Base-by-base conservation (phyloP, 2,113 vertebrate species). In the Seriola rivoliana region DNA sequence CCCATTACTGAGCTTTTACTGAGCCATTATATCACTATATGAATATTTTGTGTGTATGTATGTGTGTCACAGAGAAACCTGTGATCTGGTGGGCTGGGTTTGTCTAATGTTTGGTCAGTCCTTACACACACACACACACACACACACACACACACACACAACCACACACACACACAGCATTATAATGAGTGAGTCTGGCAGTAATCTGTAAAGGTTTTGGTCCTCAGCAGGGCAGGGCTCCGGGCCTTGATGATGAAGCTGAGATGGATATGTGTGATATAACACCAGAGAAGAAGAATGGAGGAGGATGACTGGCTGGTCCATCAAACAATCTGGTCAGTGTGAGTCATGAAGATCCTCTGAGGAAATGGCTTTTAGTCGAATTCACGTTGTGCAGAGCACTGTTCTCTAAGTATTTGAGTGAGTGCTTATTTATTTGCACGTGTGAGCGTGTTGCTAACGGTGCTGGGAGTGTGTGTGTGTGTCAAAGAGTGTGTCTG, bases 31-130 rank as follows among this genome's bases (percentile, higher is more conserved):
- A 78, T 74, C 52, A 70, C 57, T 52, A 60, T 72, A 57, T 60
- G 25, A 63, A 66, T 34, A 69, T 52, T 60, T 36, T 62, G 59
- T 77, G 65, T 80, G 55, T 84, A 70, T 82, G 79, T 64, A 68
- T 80, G 71, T 67, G 68, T 36, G 60, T 32, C 23, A 44, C n/a
- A 17, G 40, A 75, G 66, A 78, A 65, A 58, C 38, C 38, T 32
- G 73, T 65, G 78, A 82, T 73, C 78, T 73, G 8, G 19, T 72
- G 34, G 71, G 81, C 88, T 71, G 50, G 83, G 78, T 83, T 81
- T 88, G 63, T 83, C 64, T 65, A 76, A 50, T 70, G 63, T 86
- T 78, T 86, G 64, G 42, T 76, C 66, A 58, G 72, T 78, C 81
- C 44, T 13, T 42, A 78, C 79, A 71, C 63, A 80, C 71, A 83